A percentile compares a stretch with the other conserved stretches of the same genome.
These are phyloP conservation scores for Rhincodon typus DNA, from an alignment of 2,797 vertebrate species.

Conservation along the genomic window DNA sequence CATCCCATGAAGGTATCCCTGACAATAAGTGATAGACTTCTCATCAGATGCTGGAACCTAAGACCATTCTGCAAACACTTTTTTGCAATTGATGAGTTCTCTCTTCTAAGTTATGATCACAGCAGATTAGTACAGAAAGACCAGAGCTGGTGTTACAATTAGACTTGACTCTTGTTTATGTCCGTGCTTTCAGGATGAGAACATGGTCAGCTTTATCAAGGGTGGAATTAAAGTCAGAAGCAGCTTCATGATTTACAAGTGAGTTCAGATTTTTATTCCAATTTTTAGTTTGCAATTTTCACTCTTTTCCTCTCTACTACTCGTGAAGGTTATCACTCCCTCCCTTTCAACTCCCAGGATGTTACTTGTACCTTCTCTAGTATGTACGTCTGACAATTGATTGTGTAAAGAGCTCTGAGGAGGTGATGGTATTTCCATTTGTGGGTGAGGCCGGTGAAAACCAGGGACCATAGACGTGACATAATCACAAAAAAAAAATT, in stretches of 20 bases:
- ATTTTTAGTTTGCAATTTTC: neutral
- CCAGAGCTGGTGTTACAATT: neutral
- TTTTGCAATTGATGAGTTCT: neutral
- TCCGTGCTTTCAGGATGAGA: conserved; percentile 65
- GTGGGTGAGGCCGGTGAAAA: neutral
- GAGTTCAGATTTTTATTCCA: conserved; percentile 47
- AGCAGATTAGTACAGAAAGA: neutral
- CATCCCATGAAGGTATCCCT: too few relatives aligned
- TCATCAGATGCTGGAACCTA: neutral
- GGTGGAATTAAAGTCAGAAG: conserved; percentile 78
- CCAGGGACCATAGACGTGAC: neutral
- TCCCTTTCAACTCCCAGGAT: too few relatives aligned
- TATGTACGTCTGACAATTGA: neutral
- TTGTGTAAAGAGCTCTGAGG: too few relatives aligned
- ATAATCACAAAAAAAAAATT: neutral
- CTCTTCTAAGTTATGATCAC: neutral
- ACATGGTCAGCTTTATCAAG: conserved; percentile 80
- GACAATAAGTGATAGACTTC: neutral
- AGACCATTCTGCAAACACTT: neutral
- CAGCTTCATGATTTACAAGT: conserved; percentile 80
- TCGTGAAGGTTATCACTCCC: too few relatives aligned
- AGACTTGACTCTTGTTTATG: neutral
- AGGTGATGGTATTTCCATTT: too few relatives aligned
- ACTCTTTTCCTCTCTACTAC: too few relatives aligned
- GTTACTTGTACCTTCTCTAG: too few relatives aligned